Evolutionary conservation across 2,113 vertebrate genomes (phyloP), one percentile per base, ranked within the genome.

Genomic region (Eonycteris spelaea): DNA sequence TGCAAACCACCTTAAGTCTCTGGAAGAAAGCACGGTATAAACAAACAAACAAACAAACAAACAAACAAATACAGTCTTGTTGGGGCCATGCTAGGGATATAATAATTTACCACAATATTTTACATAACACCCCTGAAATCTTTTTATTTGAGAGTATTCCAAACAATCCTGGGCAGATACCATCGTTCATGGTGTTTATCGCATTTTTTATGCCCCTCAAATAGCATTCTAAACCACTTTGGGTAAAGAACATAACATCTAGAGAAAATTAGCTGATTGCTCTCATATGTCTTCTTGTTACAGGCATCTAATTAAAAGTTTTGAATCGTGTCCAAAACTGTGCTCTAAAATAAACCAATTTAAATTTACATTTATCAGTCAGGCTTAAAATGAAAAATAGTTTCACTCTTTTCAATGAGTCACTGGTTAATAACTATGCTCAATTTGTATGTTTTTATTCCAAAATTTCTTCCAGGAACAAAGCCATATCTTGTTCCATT

Each of bases 291-390:
- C 80, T 92, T 97, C 73, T 96, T 92, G 65, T 90, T 95, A 95
- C 92, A 95, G 70, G 85, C 8, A 96, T 95, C 40, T 91, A 97
- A 98, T 98, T 98, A 98, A 96, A 96, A 94, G 79, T 21, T 77
- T 63, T 97, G 83, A 96, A 84, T 92, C 89, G 74, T 96, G 90
- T 96, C 83, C 73, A 96, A 90, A 98, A 95, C 77, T 82, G 78
- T 38, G 83, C 83, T 97, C 68, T 77, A 95, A 97, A 98, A 96
- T 91, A 97, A 97, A 84, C 85, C 68, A 97, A 86, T 97, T 98
- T 93, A 96, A 97, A 90, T 97, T 95, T 91, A 71, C 82, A 92
- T 86, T 93, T 92, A 91, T 97, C 97, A 97, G 94, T 96, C 92
- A 97, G 94, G 57, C 78, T 95, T 96, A 97, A 85, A 93, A 96